Conservation (phyloP, 1,140 invertebrate genomes). For the Holcopasites calliopsidis region DNA sequence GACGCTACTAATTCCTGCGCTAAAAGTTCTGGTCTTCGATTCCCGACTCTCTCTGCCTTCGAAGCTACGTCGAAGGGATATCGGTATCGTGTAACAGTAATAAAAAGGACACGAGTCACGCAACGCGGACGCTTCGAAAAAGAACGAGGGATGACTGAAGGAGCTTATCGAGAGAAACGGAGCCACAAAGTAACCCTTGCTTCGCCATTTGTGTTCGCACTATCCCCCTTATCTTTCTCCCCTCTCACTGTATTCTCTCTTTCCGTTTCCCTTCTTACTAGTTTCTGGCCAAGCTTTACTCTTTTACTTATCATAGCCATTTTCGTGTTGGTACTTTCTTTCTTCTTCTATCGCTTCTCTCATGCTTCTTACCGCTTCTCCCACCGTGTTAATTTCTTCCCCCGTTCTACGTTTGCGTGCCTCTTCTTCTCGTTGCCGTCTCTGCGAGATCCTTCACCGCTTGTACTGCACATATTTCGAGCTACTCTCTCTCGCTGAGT, state of each 20-base stretch:
- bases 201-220: conserved; percentile 72
- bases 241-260: conserved; percentile 48
- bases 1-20: conserved; percentile 72
- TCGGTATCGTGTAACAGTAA: conserved; percentile 59
- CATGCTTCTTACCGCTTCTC: conserved; percentile 28
- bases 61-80: conserved; percentile 74
- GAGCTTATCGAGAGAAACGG: conserved; percentile 65
- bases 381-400: neutral
- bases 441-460: conserved; percentile 63
- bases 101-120: conserved; percentile 63
- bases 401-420: conserved; percentile 18
- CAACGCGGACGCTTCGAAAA: conserved; percentile 60
- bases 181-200: conserved; percentile 70
- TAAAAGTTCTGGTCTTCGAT: conserved; percentile 77
- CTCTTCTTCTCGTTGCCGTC: conserved; percentile 46
- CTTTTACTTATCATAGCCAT: too few relatives aligned
- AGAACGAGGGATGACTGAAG: conserved; percentile 65
- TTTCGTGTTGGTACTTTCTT: too few relatives aligned
- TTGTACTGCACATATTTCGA: conserved; percentile 73
- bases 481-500: conserved; percentile 55
- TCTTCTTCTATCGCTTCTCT: conserved; percentile 32
- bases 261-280: conserved; percentile 26
- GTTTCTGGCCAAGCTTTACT: too few relatives aligned
- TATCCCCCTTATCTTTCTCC: conserved; percentile 48
- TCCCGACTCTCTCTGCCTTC: conserved; percentile 78